These are phyloP conservation scores for Zosterops lateralis DNA, from an alignment of 2,113 vertebrate genomes.

Conservation along the genomic window DNA sequence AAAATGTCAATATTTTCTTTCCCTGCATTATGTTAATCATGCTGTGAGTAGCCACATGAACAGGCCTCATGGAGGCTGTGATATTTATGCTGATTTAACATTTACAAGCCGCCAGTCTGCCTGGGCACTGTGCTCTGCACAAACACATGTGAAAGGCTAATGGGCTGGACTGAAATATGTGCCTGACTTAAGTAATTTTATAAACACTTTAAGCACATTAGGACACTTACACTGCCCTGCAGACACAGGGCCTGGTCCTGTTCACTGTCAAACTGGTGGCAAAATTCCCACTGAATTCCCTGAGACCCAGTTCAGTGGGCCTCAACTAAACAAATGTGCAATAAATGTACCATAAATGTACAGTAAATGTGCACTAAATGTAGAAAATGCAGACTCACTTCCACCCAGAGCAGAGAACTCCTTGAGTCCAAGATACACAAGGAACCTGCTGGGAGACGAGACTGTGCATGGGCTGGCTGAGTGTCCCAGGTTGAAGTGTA, in stretches of 20 bases:
- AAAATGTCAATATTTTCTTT: constrained; percentile 54
- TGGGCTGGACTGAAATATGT: constrained; percentile 7
- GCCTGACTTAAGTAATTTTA: constrained; percentile 1
- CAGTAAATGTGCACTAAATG: not conserved
- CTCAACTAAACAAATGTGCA: not conserved
- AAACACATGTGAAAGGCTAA: constrained; percentile 13
- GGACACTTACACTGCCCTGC: not conserved
- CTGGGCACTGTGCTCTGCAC: not conserved
- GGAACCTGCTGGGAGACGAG: accelerated
- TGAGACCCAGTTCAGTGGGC: not conserved
- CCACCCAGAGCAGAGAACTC: not conserved
- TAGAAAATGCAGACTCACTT: not conserved
- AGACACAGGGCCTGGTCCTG: not conserved
- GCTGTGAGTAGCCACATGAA: not conserved
- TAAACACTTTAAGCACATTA: not conserved
- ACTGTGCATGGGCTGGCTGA: not conserved
- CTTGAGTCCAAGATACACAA: accelerated
- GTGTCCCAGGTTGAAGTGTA: too few species aligned
- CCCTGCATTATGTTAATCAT: constrained; percentile 46
- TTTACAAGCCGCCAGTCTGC: constrained; percentile 45
- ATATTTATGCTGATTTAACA: constrained; percentile 41
- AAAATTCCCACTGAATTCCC: constrained; percentile 20
- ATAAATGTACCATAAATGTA: not conserved
- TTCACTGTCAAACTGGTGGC: not conserved
- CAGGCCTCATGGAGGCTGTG: not conserved